Base-by-base conservation (phyloP, 2,113 vertebrate genomes). In the Catharus fuscescens region DNA sequence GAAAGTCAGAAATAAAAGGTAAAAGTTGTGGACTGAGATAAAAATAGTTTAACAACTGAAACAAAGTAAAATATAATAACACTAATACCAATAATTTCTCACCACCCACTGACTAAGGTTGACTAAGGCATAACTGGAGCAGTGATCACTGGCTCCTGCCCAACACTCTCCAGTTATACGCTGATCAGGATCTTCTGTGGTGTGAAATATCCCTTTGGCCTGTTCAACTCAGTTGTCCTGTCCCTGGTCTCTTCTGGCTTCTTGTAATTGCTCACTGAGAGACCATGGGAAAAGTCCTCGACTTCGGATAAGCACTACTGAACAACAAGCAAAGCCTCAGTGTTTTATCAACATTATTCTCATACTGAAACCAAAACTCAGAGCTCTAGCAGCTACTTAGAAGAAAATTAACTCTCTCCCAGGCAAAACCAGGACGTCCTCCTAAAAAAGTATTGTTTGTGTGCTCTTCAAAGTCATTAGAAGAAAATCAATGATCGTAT, bases 81-180 rank as follows among this genome's bases (percentile, higher is more conserved):
- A 67, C 19, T n/a, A 53, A 24, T 69, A 38, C 3, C 2, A 12
- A 5, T 69, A 45, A 76, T 69, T 76, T 61, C 9, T 82, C 14
- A 54, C 29, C 20, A 25, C 6, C 12, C 14, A 7, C 13, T 44
- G 14, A 10, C 10, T 18, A 52, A 52, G 26, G 15, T 26, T 52
- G 26, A 52, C 26, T 52, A 20, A 31, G 9, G 28, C 10, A 67
- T 25, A 74, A 14, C 45, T 0, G 0, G 4, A 53, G 13, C 17
- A 67, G 17, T 8, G 16, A 60, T 15, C n/a, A 53, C 24, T 8
- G 2, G 24, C 16, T 74, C 14, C 61, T 47, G 29, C n/a, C 10
- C 24, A 67, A 4, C 10, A 74, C 10, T 3, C 8, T 60, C 32
- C 10, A 53, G 8, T 47, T 74, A 31, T 21, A 25, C 29, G 25